Percentiles rank a stretch among this genome's conserved stretches.
phyloP scores from a whole-genome alignment of 2,797 vertebrate species.

The Aplochiton taeniatus region DNA sequence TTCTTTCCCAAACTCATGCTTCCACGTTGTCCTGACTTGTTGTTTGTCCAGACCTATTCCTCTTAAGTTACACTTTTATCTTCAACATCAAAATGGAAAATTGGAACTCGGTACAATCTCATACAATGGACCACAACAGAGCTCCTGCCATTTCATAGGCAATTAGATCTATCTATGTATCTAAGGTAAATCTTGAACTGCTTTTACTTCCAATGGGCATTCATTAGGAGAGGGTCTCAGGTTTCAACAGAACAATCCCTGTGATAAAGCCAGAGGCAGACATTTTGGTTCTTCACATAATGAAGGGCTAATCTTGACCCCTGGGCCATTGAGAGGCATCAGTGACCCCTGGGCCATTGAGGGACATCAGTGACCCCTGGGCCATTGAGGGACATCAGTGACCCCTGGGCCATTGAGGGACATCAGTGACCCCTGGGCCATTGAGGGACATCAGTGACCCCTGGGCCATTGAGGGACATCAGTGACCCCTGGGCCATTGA shows the following conservation, averaged over 20 bases:
- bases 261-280: constrained; percentile 54
- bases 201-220: constrained; percentile 48
- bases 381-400: too few species aligned
- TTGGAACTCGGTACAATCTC: constrained; percentile 47
- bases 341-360: constrained; percentile 38
- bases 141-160: constrained; percentile 56
- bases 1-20: background rate
- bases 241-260: constrained; percentile 61
- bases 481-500: constrained; percentile 60
- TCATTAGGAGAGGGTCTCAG: constrained; percentile 63
- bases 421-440: constrained; percentile 54
- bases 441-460: too few species aligned
- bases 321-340: constrained; percentile 63
- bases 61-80: constrained; percentile 58
- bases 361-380: constrained; percentile 52
- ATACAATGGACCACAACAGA: constrained; percentile 44
- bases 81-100: constrained; percentile 49
- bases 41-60: background rate
- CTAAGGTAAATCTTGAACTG: constrained; percentile 56
- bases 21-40: background rate
- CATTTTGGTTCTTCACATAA: constrained; percentile 72
- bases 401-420: background rate
- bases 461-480: background rate
- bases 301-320: constrained; percentile 58
- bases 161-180: constrained; percentile 60